Base-by-base conservation (phyloP, 2,113 vertebrate genomes). In the Rutilus rutilus region DNA sequence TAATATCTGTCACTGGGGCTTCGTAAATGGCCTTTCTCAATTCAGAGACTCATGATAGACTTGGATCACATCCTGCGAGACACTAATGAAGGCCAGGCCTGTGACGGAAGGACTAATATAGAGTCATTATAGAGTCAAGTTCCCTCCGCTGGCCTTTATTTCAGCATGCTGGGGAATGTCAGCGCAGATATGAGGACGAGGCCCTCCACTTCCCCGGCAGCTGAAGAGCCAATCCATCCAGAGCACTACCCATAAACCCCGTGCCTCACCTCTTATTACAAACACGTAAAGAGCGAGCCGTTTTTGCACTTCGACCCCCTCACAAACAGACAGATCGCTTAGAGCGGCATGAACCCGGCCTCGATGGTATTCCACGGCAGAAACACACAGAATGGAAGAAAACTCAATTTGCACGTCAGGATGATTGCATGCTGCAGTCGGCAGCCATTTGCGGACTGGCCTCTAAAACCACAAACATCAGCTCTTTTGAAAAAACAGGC, bases 331-430 rank as follows among this genome's bases (percentile, higher is more conserved):
- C 27, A 25, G 19, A 76, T 25, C 27, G 6, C 6, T 42, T n/a
- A 27, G 25, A 25, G 27, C 50, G 23, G 69, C 21, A 12, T 42
- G 25, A 62, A 17, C 75, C 50, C 23, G 60, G 36, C 85, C 27
- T 45, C 65, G n/a, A 62, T 84, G 76, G 64, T 77, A 84, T 86
- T 54, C 57, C 2, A 60, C 27, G 62, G 19, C 52, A 82, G 79
- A 27, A 82, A 73, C 82, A 27, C 78, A 27, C 74, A 47, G 50
- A 59, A 83, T 59, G 79, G 59, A 39, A 65, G 50, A 45, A 60
- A 86, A 83, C 65, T 81, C 80, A 83, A 83, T 88, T 88, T 90
- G 86, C 77, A 88, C 62, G 85, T 87, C 87, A 90, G 86, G 23
- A 39, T 88, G 82, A 90, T 87, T 87, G 69, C 82, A 42, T 86